Evolutionary conservation across 2,888 invertebrate genomes (phyloP).

Genomic region (Himalopsyche japonica): DNA sequence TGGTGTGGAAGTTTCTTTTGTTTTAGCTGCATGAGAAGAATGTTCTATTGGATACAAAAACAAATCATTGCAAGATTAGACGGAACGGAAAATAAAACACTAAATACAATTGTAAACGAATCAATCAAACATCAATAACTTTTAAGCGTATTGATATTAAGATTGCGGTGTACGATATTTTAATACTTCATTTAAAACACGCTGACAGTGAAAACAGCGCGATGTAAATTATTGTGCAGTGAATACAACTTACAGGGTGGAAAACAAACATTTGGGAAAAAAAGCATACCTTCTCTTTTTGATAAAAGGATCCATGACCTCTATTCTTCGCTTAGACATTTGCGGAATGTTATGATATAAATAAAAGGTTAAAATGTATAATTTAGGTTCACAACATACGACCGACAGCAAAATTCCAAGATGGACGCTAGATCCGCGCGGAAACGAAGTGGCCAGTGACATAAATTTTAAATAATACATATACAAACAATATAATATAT

Average conservation of each 20-base stretch:
- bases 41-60: too few species aligned
- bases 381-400: background rate
- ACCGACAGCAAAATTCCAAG: background rate
- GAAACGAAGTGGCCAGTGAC: background rate
- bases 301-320: conserved; percentile 82
- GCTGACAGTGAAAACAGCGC: conserved; percentile 13
- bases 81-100: too few species aligned
- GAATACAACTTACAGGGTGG: background rate
- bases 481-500: background rate
- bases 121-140: too few species aligned
- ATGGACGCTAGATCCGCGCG: background rate
- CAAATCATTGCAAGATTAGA: too few species aligned
- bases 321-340: conserved; percentile 56
- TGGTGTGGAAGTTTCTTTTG: too few species aligned
- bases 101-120: too few species aligned
- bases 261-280: background rate
- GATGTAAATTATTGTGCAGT: background rate
- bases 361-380: background rate
- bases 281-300: conserved; percentile 69
- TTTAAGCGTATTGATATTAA: too few species aligned
- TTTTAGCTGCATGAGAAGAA: too few species aligned
- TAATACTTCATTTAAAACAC: background rate
- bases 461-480: too few species aligned
- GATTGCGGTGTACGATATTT: too few species aligned
- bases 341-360: background rate